Percentiles rank a stretch among this genome's conserved stretches.
Conservation (phyloP, 2,113 vertebrate genomes). For the Saimiri boliviensis region DNA sequence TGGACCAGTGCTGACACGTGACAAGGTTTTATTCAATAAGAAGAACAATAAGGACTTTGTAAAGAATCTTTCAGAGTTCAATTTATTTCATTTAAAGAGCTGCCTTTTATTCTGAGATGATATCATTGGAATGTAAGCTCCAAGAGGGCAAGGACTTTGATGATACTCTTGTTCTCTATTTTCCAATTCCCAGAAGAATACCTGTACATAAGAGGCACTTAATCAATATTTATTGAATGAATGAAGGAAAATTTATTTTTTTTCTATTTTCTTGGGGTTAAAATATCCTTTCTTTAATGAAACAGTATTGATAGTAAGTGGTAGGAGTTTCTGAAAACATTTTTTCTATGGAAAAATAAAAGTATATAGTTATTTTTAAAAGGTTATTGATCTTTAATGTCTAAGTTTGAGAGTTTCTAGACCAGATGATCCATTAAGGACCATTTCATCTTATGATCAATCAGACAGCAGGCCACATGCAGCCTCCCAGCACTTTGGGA, state of each 20-base stretch:
- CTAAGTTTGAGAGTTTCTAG: background rate
- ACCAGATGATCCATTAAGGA: background rate
- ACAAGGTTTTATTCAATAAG: background rate
- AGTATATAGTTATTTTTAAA: background rate
- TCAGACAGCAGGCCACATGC: background rate
- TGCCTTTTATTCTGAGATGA: background rate
- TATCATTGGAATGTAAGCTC: background rate
- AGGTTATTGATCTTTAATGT: background rate
- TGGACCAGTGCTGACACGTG: background rate
- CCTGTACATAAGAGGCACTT: background rate
- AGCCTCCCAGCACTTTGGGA: no score
- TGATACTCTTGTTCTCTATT: background rate
- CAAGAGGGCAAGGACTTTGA: background rate
- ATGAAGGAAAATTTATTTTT: background rate
- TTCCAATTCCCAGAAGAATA: background rate
- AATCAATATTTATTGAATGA: background rate
- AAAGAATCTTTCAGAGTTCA: background rate
- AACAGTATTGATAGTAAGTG: background rate
- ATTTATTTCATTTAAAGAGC: background rate
- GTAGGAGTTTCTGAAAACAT: background rate
- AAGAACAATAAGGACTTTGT: background rate
- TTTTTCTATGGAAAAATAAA: slow-evolving; percentile 4
- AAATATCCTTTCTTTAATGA: background rate
- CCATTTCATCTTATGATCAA: background rate
- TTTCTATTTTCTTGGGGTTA: background rate